Evolutionary conservation across 2,113 vertebrate genomes (phyloP).

Genomic region (Prinia subflava): DNA sequence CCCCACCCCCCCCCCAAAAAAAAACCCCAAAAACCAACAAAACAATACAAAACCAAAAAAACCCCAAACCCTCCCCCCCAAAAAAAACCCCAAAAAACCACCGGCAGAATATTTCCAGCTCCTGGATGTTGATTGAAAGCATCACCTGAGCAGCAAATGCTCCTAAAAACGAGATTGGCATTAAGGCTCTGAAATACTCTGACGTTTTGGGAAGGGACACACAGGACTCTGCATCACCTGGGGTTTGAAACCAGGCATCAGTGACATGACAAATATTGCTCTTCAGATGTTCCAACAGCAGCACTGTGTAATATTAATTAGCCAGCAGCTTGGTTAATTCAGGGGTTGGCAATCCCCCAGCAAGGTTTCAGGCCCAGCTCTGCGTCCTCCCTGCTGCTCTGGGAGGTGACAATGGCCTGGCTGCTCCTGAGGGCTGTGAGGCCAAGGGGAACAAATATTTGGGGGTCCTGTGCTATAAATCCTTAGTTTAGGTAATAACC

Average conservation of each 20-base stretch:
- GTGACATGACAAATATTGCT: not conserved
- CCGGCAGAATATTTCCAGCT: constrained; percentile 33
- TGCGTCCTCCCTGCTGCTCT: not conserved
- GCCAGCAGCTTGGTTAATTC: not conserved
- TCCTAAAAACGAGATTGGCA: not conserved
- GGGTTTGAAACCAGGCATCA: not conserved
- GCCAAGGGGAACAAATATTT: not conserved
- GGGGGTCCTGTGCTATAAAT: no score
- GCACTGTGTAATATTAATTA: not conserved
- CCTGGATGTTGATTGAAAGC: not conserved
- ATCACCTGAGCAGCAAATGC: constrained; percentile 34
- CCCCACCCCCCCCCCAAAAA: not conserved
- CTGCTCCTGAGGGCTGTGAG: accelerated
- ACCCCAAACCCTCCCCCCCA: no score
- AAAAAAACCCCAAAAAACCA: not conserved
- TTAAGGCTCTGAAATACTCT: not conserved
- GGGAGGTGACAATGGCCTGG: not conserved
- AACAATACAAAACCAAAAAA: not conserved
- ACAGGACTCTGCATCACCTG: not conserved
- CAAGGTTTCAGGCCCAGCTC: not conserved
- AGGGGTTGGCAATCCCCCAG: not conserved
- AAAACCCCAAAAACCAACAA: no score
- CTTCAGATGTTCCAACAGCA: not conserved
- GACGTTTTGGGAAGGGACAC: not conserved
- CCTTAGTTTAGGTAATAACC: no score